Conservation (phyloP, 23 tunicate species). For the Trididemnum clinides region DNA sequence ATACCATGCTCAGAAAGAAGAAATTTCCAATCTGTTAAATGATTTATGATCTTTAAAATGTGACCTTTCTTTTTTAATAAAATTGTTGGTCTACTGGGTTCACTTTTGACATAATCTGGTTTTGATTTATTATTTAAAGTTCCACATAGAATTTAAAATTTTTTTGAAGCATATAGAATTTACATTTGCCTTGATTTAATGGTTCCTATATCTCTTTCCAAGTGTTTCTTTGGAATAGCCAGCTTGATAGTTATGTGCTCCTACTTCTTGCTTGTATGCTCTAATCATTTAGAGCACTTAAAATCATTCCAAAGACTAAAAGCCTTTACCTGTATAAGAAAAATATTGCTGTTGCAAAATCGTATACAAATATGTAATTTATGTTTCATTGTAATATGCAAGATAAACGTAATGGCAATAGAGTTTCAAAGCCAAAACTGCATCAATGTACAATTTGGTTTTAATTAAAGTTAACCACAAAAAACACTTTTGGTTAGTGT, state of each 20-base stretch:
- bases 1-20: background rate
- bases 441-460: too few relatives aligned
- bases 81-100: background rate
- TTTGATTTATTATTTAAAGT: background rate
- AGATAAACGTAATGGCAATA: too few relatives aligned
- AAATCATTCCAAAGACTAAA: too few relatives aligned
- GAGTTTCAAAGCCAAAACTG: too few relatives aligned
- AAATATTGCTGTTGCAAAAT: too few relatives aligned
- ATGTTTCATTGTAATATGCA: too few relatives aligned
- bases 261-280: background rate
- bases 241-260: background rate
- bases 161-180: background rate
- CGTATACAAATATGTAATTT: too few relatives aligned
- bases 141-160: background rate
- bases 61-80: background rate
- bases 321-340: too few relatives aligned
- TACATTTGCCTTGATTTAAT: background rate
- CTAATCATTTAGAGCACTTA: too few relatives aligned
- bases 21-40: constrained; percentile 26
- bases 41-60: background rate
- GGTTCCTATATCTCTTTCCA: background rate
- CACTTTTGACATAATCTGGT: background rate
- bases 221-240: background rate
- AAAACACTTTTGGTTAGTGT: too few relatives aligned
- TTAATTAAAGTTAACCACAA: too few relatives aligned